Base-by-base conservation (phyloP, 2,797 vertebrate species). In the Pelobates cultripes region DNA sequence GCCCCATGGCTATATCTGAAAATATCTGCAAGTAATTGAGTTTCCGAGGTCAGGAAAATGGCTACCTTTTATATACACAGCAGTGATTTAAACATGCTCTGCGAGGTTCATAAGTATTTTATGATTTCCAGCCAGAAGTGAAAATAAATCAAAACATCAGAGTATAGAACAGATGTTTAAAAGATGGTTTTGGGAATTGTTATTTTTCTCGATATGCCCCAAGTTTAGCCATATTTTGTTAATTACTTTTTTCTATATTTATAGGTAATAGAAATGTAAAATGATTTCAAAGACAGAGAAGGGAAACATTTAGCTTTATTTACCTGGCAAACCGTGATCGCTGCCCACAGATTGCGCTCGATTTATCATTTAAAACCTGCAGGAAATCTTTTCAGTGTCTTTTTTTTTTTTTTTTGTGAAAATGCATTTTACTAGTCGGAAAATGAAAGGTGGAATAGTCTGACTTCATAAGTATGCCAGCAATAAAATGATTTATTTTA, bases 11-110 rank as follows among this genome's bases (percentile, higher is more conserved):
- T 64, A 64, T 64, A n/a, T 40, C 61, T 64, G 61, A 40, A 64
- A 64, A 64, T 64, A 64, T 64, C 61, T 64, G 61, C 17, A 64
- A 17, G 55, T 64, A 64, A 64, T 64, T 64, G 61, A 64, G 61
- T 64, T 64, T 64, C n/a, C 8, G 61, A 64, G 61, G 61, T 64
- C 61, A 64, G 17, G 61, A 40, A 64, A 64, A 64, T 64, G 61
- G 61, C 61, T 64, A 64, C n/a, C 17, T 64, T 64, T 64, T 40
- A 64, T 64, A 64, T 8, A 64, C 61, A 17, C 61, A 40, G 55
- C 61, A 28, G 61, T 40, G 28, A 64, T 64, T 17, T 40, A 28
- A 64, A 64, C 61, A 64, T 64, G 61, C 6, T 64, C 17, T 40
- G 61, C 61, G 40, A 64, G 61, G 17, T 40, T 40, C 28, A 64